A percentile compares a stretch with the other conserved stretches of the same genome.
Conservation (phyloP, 2,797 vertebrate species). For the Fistularia tabacaria region DNA sequence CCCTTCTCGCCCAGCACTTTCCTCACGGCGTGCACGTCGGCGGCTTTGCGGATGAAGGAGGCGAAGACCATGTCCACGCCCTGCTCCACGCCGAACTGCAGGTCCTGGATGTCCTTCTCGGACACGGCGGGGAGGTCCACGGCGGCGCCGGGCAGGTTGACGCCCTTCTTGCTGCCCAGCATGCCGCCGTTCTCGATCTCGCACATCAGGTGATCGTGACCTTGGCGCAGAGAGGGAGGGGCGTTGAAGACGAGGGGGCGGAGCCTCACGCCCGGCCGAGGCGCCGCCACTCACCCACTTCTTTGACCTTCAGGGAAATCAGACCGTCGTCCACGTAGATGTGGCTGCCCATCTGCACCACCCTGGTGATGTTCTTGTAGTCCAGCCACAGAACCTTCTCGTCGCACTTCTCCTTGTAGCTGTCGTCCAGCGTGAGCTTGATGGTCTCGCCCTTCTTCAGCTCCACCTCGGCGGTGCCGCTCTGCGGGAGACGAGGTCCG, state of each 20-base stretch:
- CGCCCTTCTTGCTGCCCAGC: conserved; percentile 96
- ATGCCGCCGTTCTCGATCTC: conserved; percentile 88
- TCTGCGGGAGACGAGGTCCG: conserved; percentile 66
- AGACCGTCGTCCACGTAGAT: conserved; percentile 93
- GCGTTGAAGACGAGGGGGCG: background rate
- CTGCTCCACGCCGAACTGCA: conserved; percentile 93
- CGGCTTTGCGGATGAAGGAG: conserved; percentile 95
- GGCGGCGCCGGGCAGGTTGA: conserved; percentile 91
- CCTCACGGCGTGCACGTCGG: conserved; percentile 90
- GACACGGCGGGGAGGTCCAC: conserved; percentile 94
- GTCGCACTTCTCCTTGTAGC: conserved; percentile 89
- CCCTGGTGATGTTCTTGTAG: conserved; percentile 95
- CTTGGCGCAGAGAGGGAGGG: conserved; percentile 60
- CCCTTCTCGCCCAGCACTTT: conserved; percentile 92
- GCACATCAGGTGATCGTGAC: conserved; percentile 80
- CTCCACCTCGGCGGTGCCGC: conserved; percentile 93
- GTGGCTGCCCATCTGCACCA: conserved; percentile 83
- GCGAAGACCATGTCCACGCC: conserved; percentile 97
- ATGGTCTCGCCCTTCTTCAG: conserved; percentile 86
- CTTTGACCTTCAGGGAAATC: conserved; percentile 88
- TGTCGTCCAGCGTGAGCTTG: conserved; percentile 87
- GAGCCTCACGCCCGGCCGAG: too few species aligned
- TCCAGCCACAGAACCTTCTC: conserved; percentile 90
- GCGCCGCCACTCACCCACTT: conserved; percentile 77
- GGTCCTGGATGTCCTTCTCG: conserved; percentile 91